Conservation (phyloP, 2,888 invertebrate genomes). For the Spodoptera exigua region DNA sequence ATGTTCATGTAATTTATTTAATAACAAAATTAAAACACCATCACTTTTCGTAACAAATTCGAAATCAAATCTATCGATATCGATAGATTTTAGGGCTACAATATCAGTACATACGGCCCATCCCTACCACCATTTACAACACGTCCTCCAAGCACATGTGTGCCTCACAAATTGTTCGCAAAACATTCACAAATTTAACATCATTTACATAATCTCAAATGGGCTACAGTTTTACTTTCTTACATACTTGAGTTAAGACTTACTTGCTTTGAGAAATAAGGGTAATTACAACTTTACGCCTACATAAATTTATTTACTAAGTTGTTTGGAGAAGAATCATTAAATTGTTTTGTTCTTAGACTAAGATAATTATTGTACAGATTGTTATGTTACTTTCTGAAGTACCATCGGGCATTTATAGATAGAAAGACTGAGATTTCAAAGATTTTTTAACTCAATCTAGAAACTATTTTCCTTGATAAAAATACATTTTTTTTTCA, state of each 20-base stretch:
- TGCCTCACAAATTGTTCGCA: conserved; percentile 64
- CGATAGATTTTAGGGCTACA: conserved; percentile 8
- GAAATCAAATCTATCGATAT: conserved; percentile 11
- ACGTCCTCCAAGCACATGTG: conserved; percentile 60
- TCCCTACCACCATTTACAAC: conserved; percentile 48
- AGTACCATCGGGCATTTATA: no score
- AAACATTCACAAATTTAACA: conserved; percentile 62
- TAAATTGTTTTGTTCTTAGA: no score
- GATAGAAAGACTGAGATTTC: no score
- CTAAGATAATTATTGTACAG: conserved; percentile 5
- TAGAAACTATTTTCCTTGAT: no score
- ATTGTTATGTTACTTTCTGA: no score
- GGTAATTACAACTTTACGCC: conserved; percentile 41
- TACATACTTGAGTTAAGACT: conserved; percentile 29
- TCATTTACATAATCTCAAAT: conserved; percentile 62
- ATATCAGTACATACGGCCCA: conserved; percentile 10
- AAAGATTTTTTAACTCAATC: no score
- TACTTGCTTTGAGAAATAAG: conserved; percentile 41
- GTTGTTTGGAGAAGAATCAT: no score
- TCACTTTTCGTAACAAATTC: neutral
- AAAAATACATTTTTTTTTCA: no score
- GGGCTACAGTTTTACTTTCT: conserved; percentile 53
- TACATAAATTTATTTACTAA: neutral
- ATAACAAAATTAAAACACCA: neutral
- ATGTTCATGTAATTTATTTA: no score